Percentiles rank a stretch among this genome's conserved stretches.
These are phyloP conservation scores for Netelia virgata DNA, from an alignment of 2,888 invertebrate genomes.

Conservation along the genomic window DNA sequence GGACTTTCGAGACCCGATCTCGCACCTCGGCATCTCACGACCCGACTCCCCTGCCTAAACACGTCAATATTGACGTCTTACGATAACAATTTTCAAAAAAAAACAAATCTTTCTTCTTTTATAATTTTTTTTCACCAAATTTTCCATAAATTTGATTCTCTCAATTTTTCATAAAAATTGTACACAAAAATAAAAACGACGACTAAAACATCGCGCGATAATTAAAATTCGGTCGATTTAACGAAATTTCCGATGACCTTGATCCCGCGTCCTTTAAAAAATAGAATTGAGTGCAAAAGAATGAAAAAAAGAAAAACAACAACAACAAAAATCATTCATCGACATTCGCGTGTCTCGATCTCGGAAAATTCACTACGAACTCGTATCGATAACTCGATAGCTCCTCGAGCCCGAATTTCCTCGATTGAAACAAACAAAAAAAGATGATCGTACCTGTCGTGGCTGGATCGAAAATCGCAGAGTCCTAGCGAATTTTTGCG, in stretches of 20 bases:
- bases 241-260: background rate
- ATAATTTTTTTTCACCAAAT: background rate
- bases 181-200: background rate
- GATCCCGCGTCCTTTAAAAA: background rate
- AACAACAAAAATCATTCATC: no score
- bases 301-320: no score
- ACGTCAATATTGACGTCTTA: conserved; percentile 36
- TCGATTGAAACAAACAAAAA: no score
- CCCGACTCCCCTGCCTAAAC: conserved; percentile 71
- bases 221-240: background rate
- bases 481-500: conserved; percentile 23
- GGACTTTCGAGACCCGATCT: conserved; percentile 69
- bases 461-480: conserved; percentile 27
- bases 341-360: no score
- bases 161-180: background rate
- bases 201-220: no score
- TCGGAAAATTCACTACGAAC: no score
- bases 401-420: no score
- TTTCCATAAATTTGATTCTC: background rate
- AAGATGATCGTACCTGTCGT: conserved; percentile 31
- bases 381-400: no score
- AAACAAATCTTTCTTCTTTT: background rate
- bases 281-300: no score
- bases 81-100: background rate
- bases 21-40: conserved; percentile 75